A percentile compares a stretch with the other conserved stretches of the same genome.
phyloP scores from a whole-genome alignment of 2,113 vertebrate genomes.

The Myotis davidii region DNA sequence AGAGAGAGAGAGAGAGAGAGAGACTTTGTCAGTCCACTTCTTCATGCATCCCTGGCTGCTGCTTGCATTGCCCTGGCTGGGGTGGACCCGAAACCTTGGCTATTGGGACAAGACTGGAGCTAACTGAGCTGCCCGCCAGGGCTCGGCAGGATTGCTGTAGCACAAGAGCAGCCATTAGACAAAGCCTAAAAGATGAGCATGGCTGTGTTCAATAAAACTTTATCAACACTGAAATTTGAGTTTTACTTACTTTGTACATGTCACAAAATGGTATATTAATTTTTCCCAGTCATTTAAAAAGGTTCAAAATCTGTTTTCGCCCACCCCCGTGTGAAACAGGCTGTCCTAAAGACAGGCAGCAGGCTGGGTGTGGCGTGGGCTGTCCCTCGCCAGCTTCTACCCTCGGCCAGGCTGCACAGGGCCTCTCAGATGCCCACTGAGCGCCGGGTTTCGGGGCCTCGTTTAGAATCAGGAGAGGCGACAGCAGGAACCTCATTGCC shows the following conservation, averaged over 20 bases:
- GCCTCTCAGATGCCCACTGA: not conserved
- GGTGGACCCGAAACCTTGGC: no score
- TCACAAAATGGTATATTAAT: not conserved
- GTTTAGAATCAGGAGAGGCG: not conserved
- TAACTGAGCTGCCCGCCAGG: no score
- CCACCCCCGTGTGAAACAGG: not conserved
- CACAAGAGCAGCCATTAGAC: not conserved
- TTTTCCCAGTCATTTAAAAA: not conserved
- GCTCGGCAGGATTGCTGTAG: not conserved
- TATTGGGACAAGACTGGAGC: no score
- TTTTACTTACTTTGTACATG: not conserved
- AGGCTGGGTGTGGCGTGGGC: not conserved
- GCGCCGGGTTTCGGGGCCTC: not conserved
- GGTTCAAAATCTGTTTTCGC: not conserved
- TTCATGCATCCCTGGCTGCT: no score
- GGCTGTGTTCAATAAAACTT: not conserved
- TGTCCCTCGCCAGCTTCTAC: not conserved
- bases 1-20: no score
- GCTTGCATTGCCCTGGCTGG: no score
- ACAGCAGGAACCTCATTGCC: constrained; percentile 58
- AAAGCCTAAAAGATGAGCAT: not conserved
- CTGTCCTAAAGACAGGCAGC: not conserved
- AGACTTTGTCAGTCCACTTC: no score
- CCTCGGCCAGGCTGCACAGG: not conserved
- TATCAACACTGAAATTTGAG: not conserved